Evolutionary conservation across 2,113 vertebrate genomes (phyloP).

Genomic region (Rattus norvegicus): GRCr8 NC_086022.1:58119001-58119500

Average conservation of each 20-base stretch:
- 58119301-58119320: background rate
- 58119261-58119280: background rate
- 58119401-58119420: background rate
- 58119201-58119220: constrained; percentile 16
- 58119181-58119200: constrained; percentile 42
- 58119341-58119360: background rate
- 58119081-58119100: background rate
- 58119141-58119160: background rate
- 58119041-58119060: background rate
- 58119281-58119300: background rate
- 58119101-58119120: background rate
- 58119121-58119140: background rate
- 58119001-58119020: background rate
- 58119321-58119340: background rate
- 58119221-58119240: background rate
- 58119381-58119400: background rate
- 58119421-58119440: background rate
- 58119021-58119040: constrained; percentile 37
- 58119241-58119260: background rate
- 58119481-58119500: background rate
- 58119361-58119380: background rate
- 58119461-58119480: background rate
- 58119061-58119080: background rate
- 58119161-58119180: constrained; percentile 20
- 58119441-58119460: background rate